Evolutionary conservation across 2,797 vertebrate species (phyloP).

Genomic region (Molossus molossus): DNA sequence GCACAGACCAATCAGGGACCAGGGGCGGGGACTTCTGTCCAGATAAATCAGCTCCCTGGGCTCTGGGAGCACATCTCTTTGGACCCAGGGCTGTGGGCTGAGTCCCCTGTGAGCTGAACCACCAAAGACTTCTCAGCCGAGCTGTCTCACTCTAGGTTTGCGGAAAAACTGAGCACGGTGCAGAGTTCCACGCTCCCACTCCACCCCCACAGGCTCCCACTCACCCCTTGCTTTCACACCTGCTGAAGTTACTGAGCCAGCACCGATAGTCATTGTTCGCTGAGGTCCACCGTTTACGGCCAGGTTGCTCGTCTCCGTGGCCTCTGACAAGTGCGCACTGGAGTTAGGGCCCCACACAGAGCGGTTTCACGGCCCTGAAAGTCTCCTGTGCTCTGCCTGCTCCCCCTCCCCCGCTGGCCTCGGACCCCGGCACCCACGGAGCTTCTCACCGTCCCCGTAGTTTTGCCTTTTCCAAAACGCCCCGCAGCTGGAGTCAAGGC

Average conservation of each 20-base stretch:
- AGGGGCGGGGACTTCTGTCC: too few relatives aligned
- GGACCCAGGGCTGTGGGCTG: too few relatives aligned
- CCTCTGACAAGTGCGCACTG: background rate
- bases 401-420: too few relatives aligned
- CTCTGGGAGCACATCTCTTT: background rate
- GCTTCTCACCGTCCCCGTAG: fast-evolving
- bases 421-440: too few relatives aligned
- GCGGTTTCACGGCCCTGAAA: fast-evolving
- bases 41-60: background rate
- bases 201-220: too few relatives aligned
- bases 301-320: fast-evolving
- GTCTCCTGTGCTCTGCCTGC: fast-evolving
- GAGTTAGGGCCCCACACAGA: fast-evolving
- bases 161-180: fast-evolving
- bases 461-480: fast-evolving
- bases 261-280: fast-evolving
- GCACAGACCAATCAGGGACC: background rate
- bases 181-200: fast-evolving
- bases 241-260: fast-evolving
- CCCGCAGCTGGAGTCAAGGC: fast-evolving
- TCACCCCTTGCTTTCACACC: too few relatives aligned
- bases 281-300: fast-evolving
- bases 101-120: too few relatives aligned
- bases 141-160: background rate
- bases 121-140: too few relatives aligned